Conservation (phyloP, 1,140 invertebrate genomes). For the Bombus sylvicola region DNA sequence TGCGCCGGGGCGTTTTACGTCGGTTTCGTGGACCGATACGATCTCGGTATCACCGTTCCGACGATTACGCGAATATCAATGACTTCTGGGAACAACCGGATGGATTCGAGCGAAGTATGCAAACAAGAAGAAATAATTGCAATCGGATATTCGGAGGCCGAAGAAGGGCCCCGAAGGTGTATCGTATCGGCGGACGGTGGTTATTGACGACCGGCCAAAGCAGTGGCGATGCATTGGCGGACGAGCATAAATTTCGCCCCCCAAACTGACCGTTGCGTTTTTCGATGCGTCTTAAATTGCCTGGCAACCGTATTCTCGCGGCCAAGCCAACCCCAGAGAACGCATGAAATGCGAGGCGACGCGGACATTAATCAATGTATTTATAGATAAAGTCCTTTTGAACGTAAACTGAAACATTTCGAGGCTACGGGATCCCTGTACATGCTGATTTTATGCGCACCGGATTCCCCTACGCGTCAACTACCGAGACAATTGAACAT, state of each 20-base stretch:
- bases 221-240: conserved; percentile 70
- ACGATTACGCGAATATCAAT: conserved; percentile 55
- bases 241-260: conserved; percentile 70
- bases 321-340: conserved; percentile 6
- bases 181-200: conserved; percentile 67
- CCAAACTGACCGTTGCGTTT: conserved; percentile 48
- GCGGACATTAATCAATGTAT: conserved; percentile 47
- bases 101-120: conserved; percentile 56
- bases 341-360: conserved; percentile 39
- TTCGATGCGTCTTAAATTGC: conserved; percentile 59
- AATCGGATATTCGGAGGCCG: conserved; percentile 74
- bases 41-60: conserved; percentile 40
- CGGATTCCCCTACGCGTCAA: background rate
- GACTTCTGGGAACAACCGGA: conserved; percentile 45
- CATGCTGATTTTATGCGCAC: background rate
- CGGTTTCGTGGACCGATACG: conserved; percentile 32
- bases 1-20: conserved; percentile 23
- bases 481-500: background rate
- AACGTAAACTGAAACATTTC: conserved; percentile 22
- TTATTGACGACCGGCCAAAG: conserved; percentile 72
- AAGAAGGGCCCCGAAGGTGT: conserved; percentile 67
- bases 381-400: conserved; percentile 44
- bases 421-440: background rate
- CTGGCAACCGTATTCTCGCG: conserved; percentile 53
- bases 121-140: conserved; percentile 74